Evolutionary conservation across 2,113 vertebrate genomes (phyloP).

Genomic region (Pedionomus torquatus): DNA sequence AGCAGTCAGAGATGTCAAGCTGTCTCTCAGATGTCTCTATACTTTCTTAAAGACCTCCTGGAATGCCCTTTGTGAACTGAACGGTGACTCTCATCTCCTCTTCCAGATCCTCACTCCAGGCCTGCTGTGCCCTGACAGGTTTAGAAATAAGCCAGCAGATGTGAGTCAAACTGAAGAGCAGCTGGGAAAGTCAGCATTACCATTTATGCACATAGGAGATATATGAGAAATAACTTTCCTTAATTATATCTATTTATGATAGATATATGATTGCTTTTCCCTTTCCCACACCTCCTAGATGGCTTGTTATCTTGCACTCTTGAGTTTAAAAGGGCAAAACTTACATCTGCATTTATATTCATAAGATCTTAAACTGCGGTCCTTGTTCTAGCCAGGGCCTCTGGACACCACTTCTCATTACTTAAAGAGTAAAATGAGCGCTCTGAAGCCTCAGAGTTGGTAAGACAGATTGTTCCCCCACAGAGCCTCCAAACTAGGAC

Average conservation of each 20-base stretch:
- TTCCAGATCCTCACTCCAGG: not conserved
- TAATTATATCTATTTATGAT: not conserved
- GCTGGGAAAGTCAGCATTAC: not conserved
- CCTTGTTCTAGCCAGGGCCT: not conserved
- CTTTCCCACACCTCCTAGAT: not conserved
- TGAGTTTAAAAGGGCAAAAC: not conserved
- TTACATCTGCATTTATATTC: not conserved
- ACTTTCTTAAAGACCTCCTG: not conserved
- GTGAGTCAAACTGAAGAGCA: not conserved
- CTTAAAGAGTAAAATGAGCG: not conserved
- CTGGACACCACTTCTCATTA: not conserved
- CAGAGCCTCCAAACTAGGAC: not conserved
- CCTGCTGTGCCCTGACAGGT: not conserved
- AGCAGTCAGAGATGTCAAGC: not conserved
- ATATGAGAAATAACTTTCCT: not conserved
- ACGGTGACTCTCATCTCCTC: not conserved
- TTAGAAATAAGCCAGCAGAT: not conserved
- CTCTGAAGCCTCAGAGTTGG: not conserved
- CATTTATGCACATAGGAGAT: not conserved
- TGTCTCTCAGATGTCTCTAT: not conserved
- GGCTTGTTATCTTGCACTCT: not conserved
- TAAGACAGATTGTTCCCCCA: not conserved
- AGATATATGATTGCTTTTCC: not conserved
- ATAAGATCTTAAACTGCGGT: not conserved
- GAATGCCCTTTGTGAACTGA: not conserved